Evolutionary conservation across 1,140 invertebrate genomes (phyloP).

Genomic region (Pachyrhynchus sulphureomaculatus): DNA sequence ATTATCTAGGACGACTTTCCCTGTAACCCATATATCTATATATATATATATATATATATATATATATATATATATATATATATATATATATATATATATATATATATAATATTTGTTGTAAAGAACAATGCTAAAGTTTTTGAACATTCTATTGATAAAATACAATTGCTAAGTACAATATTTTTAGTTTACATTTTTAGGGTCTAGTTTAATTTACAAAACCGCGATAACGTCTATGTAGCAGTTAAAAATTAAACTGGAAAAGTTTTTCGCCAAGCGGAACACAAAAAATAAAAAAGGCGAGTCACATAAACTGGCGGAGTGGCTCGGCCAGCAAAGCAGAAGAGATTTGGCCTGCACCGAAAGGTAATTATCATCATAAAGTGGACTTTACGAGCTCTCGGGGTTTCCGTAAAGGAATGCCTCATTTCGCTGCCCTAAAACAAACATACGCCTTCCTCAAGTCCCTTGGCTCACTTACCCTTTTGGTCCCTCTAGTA

Average conservation of each 20-base stretch:
- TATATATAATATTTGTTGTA: not conserved
- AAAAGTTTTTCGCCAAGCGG: slow-evolving; percentile 9
- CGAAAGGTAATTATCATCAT: slow-evolving; percentile 60
- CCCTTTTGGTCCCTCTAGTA: slow-evolving; percentile 4
- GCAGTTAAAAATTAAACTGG: slow-evolving; percentile 19
- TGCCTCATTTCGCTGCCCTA: slow-evolving; percentile 57
- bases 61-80: too few species aligned
- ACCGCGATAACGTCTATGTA: slow-evolving; percentile 14
- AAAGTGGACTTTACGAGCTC: slow-evolving; percentile 64
- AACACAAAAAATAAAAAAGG: slow-evolving; percentile 12
- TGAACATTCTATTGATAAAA: not conserved
- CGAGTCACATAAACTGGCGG: slow-evolving; percentile 15
- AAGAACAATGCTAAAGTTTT: not conserved
- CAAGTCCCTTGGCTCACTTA: slow-evolving; percentile 11
- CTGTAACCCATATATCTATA: too few species aligned
- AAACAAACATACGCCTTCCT: slow-evolving; percentile 40
- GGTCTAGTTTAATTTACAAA: slow-evolving; percentile 10
- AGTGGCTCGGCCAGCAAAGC: slow-evolving; percentile 30
- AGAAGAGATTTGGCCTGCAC: slow-evolving; percentile 8
- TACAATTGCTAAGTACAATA: not conserved
- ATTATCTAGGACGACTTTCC: too few species aligned
- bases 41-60: too few species aligned
- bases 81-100: slow-evolving; percentile 9
- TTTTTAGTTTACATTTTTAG: too few species aligned
- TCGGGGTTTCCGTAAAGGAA: slow-evolving; percentile 61